Base-by-base conservation (phyloP, 2,113 vertebrate genomes). In the Oxygymnocypris stewartii region DNA sequence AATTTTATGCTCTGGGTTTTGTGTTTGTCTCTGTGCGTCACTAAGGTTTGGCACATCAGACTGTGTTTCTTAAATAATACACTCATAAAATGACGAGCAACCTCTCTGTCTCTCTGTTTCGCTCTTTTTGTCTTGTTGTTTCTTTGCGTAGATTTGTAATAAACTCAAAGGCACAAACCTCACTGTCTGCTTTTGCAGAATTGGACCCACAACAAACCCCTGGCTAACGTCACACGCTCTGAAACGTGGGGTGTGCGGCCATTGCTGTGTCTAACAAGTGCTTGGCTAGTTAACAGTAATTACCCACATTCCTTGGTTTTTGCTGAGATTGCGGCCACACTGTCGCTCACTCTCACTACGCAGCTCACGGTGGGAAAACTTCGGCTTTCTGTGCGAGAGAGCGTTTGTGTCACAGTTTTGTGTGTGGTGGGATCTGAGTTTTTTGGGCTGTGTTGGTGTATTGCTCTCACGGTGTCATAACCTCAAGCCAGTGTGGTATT, bases 161-260 rank as follows among this genome's bases (percentile, higher is more conserved):
- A 90, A 90, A 90, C 75, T 76, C 85, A 47, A 79, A 85, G 61
- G 76, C 79, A 85, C 83, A 90, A 88, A 88, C 89, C 89, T 90
- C 89, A 88, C 87, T 75, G 85, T 90, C 87, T 90, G 85, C 85
- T 49, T 78, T 83, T 42, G 79, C 79, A 82, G 87, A 87, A 85
- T 85, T 85, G 89, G 89, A 87, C 85, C 86, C 87, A 90, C 89
- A 90, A 90, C 89, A 90, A 90, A 87, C 86, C 86, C 49, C 67
- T 1, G 16, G 79, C 84, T 88, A 63, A 88, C 89, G 84, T 88
- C 88, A 89, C 85, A 77, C 57, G 47, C 83, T 85, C 61, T 63
- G 75, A 78, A 79, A 89, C 57, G 37, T 86, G 63, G 82, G 69
- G 79, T 86, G 86, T 88, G 61, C 61, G 85, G 71, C 83, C 83